Evolutionary conservation across 2,888 invertebrate species (phyloP).

Genomic region (Athalia rosae): DNA sequence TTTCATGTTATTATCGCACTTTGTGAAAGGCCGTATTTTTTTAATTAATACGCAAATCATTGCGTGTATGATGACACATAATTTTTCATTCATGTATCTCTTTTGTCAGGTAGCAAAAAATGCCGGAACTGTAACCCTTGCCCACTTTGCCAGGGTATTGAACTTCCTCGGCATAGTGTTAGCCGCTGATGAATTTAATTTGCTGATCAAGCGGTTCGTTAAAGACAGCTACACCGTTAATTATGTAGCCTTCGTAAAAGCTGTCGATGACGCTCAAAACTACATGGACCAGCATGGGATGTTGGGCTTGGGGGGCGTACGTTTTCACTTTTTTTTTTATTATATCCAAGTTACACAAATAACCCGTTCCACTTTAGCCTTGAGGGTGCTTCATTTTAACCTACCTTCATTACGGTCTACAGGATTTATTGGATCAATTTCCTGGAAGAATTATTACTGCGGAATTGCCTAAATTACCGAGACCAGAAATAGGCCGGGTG

Average conservation of each 20-base stretch:
- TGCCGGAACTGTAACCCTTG: slow-evolving; percentile 84
- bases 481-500: slow-evolving; percentile 80
- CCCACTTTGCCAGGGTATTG: slow-evolving; percentile 85
- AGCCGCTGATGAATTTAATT: slow-evolving; percentile 82
- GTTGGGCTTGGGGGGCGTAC: slow-evolving; percentile 77
- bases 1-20: neutral
- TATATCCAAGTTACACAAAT: slow-evolving; percentile 2
- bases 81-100: slow-evolving; percentile 31
- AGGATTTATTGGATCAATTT: slow-evolving; percentile 77
- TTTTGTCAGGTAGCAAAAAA: slow-evolving; percentile 81
- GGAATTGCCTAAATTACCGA: slow-evolving; percentile 80
- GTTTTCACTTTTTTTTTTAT: slow-evolving; percentile 43
- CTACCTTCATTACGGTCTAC: slow-evolving; percentile 41
- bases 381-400: neutral
- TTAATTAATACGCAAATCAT: neutral
- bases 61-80: slow-evolving; percentile 6
- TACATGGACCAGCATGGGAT: slow-evolving; percentile 77
- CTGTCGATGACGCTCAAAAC: slow-evolving; percentile 80
- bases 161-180: slow-evolving; percentile 82
- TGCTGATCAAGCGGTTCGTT: slow-evolving; percentile 84
- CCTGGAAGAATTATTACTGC: slow-evolving; percentile 82
- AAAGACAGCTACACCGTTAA: slow-evolving; percentile 86
- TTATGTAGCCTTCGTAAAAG: slow-evolving; percentile 84
- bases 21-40: neutral
- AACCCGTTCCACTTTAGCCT: neutral